Conservation (phyloP, 1,140 invertebrate species). For the Aphidius ervi region DNA sequence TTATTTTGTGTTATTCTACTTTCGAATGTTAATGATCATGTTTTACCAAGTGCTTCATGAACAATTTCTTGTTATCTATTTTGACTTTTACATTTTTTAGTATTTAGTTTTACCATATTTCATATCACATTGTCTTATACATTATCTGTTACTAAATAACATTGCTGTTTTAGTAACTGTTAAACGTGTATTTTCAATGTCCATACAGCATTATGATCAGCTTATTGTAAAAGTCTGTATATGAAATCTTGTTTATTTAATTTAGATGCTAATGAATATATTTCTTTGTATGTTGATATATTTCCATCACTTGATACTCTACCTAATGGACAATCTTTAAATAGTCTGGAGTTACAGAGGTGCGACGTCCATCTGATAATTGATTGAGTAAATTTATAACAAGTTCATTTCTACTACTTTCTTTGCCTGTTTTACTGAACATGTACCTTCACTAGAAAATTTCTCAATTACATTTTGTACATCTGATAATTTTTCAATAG, state of each 20-base stretch:
- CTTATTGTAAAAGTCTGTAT: slow-evolving; percentile 92
- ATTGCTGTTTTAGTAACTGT: slow-evolving; percentile 75
- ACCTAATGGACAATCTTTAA: slow-evolving; percentile 82
- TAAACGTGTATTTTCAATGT: slow-evolving; percentile 80
- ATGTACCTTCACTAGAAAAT: slow-evolving; percentile 82
- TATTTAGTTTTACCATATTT: slow-evolving; percentile 70
- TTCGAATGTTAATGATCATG: slow-evolving; percentile 68
- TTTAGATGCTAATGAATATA: slow-evolving; percentile 89
- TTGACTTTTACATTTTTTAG: slow-evolving; percentile 61
- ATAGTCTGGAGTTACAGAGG: slow-evolving; percentile 76
- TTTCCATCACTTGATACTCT: slow-evolving; percentile 79
- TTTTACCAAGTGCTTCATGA: slow-evolving; percentile 75
- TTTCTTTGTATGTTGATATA: slow-evolving; percentile 88
- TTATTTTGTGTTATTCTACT: slow-evolving; percentile 70
- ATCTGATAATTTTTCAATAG: slow-evolving; percentile 62
- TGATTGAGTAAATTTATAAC: slow-evolving; percentile 77
- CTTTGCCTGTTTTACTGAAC: slow-evolving; percentile 73
- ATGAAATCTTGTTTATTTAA: slow-evolving; percentile 91
- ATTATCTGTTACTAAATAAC: slow-evolving; percentile 78
- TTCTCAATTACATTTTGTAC: slow-evolving; percentile 85
- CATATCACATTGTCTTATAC: slow-evolving; percentile 71
- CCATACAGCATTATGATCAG: slow-evolving; percentile 91
- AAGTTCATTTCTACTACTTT: slow-evolving; percentile 66
- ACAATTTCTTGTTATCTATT: slow-evolving; percentile 70
- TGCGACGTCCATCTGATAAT: slow-evolving; percentile 70